Percentiles rank a stretch among this genome's conserved stretches.
These are phyloP conservation scores for Pithecia hirsuta DNA, from an alignment of 2,797 vertebrate genomes.

Conservation along the genomic window DNA sequence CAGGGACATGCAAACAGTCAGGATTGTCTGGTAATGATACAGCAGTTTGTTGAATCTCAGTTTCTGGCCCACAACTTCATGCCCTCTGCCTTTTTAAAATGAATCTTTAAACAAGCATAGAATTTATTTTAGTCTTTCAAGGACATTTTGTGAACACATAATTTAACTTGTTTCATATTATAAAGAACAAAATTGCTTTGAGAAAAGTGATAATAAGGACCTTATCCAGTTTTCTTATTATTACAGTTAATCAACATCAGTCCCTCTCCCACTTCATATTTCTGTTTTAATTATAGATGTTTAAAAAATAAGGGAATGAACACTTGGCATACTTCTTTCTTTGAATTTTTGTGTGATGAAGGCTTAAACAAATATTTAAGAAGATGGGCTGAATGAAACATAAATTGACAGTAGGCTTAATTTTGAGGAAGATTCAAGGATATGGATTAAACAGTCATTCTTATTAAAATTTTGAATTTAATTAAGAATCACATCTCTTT, in stretches of 20 bases:
- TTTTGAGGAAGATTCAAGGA: constrained; percentile 20
- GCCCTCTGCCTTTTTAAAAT: not conserved
- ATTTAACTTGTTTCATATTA: not conserved
- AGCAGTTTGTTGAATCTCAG: not conserved
- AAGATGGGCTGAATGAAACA: not conserved
- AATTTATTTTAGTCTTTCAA: constrained; percentile 39
- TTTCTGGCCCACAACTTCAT: not conserved
- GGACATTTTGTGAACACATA: not conserved
- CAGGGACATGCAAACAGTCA: not conserved
- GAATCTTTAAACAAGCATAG: not conserved
- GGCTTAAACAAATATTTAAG: constrained; percentile 46
- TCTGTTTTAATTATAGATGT: constrained; percentile 17
- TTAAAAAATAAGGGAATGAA: not conserved
- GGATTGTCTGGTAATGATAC: not conserved
- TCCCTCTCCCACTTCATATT: not conserved
- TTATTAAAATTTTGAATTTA: constrained; percentile 25
- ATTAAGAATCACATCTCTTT: not conserved
- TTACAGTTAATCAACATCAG: not conserved
- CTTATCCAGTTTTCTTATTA: not conserved
- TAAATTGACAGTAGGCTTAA: not conserved
- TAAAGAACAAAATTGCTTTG: constrained; percentile 1
- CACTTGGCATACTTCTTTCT: not conserved
- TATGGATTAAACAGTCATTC: not conserved
- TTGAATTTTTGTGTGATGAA: constrained; percentile 4
- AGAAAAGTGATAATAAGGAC: not conserved